Percentiles rank a stretch among this genome's conserved stretches.
Evolutionary conservation across 30 jellyfish, hydroid and myxozoan genomes (phyloP).

Genomic region (Nemopilema nomurai): DNA sequence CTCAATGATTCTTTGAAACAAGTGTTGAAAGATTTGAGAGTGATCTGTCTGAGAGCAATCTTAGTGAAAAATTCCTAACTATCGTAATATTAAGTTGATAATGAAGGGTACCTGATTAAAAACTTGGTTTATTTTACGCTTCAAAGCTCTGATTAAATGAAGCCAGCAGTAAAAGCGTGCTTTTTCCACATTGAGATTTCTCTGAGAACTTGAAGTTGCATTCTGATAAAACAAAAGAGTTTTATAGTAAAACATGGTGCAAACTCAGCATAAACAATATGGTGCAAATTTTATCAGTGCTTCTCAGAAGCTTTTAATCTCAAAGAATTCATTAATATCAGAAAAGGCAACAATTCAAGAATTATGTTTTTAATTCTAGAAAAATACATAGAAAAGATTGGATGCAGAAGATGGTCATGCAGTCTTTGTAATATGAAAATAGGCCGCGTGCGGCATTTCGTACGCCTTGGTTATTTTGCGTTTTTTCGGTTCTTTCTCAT

Average conservation of each 20-base stretch:
- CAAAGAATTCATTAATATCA: no score
- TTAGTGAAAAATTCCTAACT: background rate
- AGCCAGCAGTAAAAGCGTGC: conserved; percentile 79
- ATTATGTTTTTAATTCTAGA: background rate
- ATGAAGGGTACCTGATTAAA: conserved; percentile 59
- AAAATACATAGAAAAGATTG: background rate
- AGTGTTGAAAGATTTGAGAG: no score
- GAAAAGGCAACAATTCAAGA: background rate
- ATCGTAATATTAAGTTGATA: background rate
- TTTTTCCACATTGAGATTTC: conserved; percentile 71
- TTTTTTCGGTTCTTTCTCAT: no score
- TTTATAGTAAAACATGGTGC: no score
- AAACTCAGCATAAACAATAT: no score
- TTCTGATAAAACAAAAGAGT: no score
- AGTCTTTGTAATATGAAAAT: background rate
- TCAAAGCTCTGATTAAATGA: conserved; percentile 72
- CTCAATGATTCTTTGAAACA: no score
- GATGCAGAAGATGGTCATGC: background rate
- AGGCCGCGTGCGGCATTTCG: no score
- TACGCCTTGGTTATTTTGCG: no score
- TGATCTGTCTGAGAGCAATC: no score
- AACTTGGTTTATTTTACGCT: conserved; percentile 47
- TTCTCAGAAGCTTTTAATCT: no score
- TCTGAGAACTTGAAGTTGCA: conserved; percentile 24
- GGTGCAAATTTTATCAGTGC: no score